Evolutionary conservation across 2,888 invertebrate genomes (phyloP).

Genomic region (Sclerodermus sp.): DNA sequence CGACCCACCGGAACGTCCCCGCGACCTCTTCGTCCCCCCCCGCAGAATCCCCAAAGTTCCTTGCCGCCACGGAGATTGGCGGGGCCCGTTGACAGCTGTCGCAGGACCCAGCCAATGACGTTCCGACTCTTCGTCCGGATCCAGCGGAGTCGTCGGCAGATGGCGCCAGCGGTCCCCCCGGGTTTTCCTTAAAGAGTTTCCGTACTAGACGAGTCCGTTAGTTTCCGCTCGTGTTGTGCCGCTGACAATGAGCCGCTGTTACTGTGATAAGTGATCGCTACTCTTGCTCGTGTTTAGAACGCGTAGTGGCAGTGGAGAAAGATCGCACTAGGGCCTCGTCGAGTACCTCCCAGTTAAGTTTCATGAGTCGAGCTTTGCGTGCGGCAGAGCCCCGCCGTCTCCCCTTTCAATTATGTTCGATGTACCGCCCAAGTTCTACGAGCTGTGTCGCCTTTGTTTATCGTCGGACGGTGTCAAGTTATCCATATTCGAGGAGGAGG

Average conservation of each 20-base stretch:
- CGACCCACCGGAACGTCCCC: too few relatives aligned
- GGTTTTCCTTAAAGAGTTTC: too few relatives aligned
- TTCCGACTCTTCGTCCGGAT: too few relatives aligned
- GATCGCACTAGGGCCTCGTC: slow-evolving; percentile 33
- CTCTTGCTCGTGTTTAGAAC: slow-evolving; percentile 24
- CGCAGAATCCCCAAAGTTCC: too few relatives aligned
- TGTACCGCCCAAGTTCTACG: slow-evolving; percentile 90
- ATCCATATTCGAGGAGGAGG: slow-evolving; percentile 77
- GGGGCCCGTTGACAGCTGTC: too few relatives aligned
- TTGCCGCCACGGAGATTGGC: too few relatives aligned
- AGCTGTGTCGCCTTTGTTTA: slow-evolving; percentile 92
- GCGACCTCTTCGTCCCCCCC: too few relatives aligned
- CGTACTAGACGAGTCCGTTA: too few relatives aligned
- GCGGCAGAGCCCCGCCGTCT: slow-evolving; percentile 42
- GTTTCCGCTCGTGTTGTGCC: slow-evolving; percentile 28
- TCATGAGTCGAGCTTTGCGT: slow-evolving; percentile 49
- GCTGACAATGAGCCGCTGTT: slow-evolving; percentile 53
- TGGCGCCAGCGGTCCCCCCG: too few relatives aligned
- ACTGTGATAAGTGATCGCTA: slow-evolving; percentile 50
- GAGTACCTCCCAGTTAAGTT: too few relatives aligned
- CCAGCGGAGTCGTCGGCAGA: too few relatives aligned
- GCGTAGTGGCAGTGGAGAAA: slow-evolving; percentile 50
- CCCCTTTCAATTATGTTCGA: slow-evolving; percentile 78
- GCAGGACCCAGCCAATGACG: too few relatives aligned
- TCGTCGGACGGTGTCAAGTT: slow-evolving; percentile 75